Base-by-base conservation (phyloP, 2,797 vertebrate species). In the Momotus momota region DNA sequence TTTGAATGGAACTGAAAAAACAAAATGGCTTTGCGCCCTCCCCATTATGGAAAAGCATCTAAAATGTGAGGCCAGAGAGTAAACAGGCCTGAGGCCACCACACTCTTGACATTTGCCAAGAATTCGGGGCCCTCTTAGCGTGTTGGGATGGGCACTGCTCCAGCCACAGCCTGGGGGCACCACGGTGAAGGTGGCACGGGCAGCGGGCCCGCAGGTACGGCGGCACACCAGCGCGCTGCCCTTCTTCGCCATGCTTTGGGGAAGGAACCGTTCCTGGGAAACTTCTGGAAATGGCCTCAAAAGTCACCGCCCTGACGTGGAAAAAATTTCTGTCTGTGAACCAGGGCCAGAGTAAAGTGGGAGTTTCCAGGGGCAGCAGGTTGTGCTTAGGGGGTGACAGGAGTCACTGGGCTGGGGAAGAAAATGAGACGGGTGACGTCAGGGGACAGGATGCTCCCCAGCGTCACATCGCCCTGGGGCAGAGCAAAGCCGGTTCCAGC, bases 221-320 rank as follows among this genome's bases (percentile, higher is more conserved):
- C 2, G 0, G 41, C 16, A 3, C 17, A 21, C 49, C 0, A 0
- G 45, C 26, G 1, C 40, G 45, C 57, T 31, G 33, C 57, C 35
- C 7, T 0, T 13, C 51, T 17, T 21, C 14, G 1, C 26, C 6
- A 1, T 0, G 26, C 1, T 41, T 45, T 16, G 49, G 52, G 27
- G 49, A 49, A 49, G 31, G 48, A 58, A 27, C 31, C 0, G 0
- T 2, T 45, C 66, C 71, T 1, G 3, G 23, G 23, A 17, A 1
- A 1, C 43, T 23, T 26, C 38, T 64, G 58, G n/a, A 55, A 65
- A 2, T 0, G 3, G 22, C 45, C 20, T 18, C 55, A 12, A 31
- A 51, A 45, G 25, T 33, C 35, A 0, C 27, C 8, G 3, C 51
- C 43, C 12, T 1, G 22, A 21, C 0, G 31, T 25, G 78, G 86